phyloP scores from a whole-genome alignment of 2,113 vertebrate genomes.

The Coregonus clupeaformis region DNA sequence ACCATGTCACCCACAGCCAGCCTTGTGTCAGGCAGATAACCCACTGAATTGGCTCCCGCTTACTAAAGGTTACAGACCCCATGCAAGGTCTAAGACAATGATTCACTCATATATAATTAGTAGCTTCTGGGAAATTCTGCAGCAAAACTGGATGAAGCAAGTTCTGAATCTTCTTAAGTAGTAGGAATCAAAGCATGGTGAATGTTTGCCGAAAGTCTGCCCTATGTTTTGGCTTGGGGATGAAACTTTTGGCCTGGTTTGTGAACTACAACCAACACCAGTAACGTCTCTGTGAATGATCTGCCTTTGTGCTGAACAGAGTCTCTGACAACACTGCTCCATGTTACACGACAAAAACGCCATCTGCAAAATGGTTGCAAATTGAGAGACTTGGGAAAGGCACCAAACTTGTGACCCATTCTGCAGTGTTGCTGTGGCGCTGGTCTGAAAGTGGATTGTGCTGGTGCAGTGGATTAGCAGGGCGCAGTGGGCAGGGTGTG shows the following conservation, averaged over 20 bases:
- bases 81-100: constrained; percentile 41
- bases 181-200: constrained; percentile 62
- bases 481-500: constrained; percentile 46
- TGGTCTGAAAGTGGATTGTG: constrained; percentile 70
- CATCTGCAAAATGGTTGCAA: constrained; percentile 47
- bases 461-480: constrained; percentile 63
- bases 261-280: constrained; percentile 59
- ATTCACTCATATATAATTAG: constrained; percentile 57
- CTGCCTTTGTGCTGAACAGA: constrained; percentile 52
- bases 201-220: constrained; percentile 49
- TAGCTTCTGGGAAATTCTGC: constrained; percentile 59
- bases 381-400: constrained; percentile 61
- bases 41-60: constrained; percentile 32
- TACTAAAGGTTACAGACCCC: constrained; percentile 28
- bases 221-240: constrained; percentile 68
- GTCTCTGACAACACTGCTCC: constrained; percentile 54
- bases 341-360: constrained; percentile 47
- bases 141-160: constrained; percentile 70
- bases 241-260: constrained; percentile 70
- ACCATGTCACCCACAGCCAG: constrained; percentile 8
- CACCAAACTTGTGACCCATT: constrained; percentile 61
- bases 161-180: constrained; percentile 67
- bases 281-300: constrained; percentile 56
- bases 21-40: constrained; percentile 20
- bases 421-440: constrained; percentile 52